phyloP scores from a whole-genome alignment of 2,797 vertebrate genomes.

The Remorina albescens region DNA sequence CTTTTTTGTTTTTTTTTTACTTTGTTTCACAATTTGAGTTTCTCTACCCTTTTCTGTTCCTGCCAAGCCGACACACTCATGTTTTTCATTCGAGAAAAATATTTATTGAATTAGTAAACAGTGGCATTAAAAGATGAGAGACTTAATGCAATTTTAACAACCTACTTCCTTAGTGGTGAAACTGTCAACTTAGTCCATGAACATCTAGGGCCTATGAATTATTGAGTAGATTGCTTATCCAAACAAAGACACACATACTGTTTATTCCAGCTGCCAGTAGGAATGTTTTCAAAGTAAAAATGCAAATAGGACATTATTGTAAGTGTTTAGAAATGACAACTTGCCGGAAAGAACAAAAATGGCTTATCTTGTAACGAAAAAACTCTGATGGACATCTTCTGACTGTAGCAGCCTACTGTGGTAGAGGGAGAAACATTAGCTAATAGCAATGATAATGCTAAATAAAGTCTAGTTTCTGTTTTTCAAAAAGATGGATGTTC shows the following conservation, averaged over 20 bases:
- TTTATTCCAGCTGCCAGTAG: too few relatives aligned
- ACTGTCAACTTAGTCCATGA: not conserved
- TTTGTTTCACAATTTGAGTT: conserved; percentile 6
- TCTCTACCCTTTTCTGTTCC: not conserved
- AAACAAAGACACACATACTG: too few relatives aligned
- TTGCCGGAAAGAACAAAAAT: not conserved
- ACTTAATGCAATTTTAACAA: not conserved
- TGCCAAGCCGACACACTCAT: not conserved
- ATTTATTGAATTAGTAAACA: conserved; percentile 22
- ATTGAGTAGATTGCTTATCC: too few relatives aligned
- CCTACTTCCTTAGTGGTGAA: too few relatives aligned
- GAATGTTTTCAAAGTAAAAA: not conserved
- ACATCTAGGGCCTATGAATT: not conserved
- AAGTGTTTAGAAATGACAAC: not conserved
- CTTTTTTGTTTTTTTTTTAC: too few relatives aligned
- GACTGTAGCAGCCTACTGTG: not conserved
- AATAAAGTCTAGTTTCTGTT: not conserved
- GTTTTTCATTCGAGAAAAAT: not conserved
- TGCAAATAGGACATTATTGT: too few relatives aligned
- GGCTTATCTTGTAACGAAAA: too few relatives aligned
- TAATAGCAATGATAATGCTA: too few relatives aligned
- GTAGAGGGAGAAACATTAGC: too few relatives aligned
- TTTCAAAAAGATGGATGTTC: not conserved
- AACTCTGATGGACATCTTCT: not conserved
- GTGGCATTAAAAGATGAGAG: not conserved